Evolutionary conservation across 2,113 vertebrate genomes (phyloP).

Genomic region (Corydoras sp.): DNA sequence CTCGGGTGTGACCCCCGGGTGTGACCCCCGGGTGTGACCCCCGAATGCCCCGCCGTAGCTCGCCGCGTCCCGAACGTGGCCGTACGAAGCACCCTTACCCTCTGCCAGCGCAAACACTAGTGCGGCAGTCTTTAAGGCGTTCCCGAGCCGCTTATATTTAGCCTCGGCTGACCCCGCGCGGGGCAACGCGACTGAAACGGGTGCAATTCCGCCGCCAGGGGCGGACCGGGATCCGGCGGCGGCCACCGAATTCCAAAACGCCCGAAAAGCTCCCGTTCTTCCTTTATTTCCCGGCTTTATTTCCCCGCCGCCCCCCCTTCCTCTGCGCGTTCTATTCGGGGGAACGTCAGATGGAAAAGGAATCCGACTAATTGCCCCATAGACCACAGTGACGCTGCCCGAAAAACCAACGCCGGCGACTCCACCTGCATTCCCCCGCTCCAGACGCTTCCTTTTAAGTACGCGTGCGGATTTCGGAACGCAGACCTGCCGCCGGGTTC

Average conservation of each 20-base stretch:
- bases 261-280: not conserved
- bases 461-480: not conserved
- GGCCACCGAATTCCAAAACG: slow-evolving; percentile 30
- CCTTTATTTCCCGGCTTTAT: too few relatives aligned
- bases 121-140: slow-evolving; percentile 12
- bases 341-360: slow-evolving; percentile 16
- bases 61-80: not conserved
- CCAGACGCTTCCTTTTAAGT: not conserved
- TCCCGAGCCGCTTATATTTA: slow-evolving; percentile 14
- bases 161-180: not conserved
- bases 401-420: slow-evolving; percentile 3
- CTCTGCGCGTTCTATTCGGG: slow-evolving; percentile 10
- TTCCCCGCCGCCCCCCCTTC: not conserved
- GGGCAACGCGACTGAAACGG: slow-evolving; percentile 6
- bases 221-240: slow-evolving; percentile 2
- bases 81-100: not conserved
- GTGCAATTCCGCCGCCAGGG: slow-evolving; percentile 35
- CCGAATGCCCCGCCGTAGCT: not conserved
- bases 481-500: slow-evolving; percentile 6
- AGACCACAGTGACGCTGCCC: not conserved
- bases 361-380: not conserved
- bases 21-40: slow-evolving; percentile 34
- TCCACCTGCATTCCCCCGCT: not conserved
- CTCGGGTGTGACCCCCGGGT: slow-evolving; percentile 25
- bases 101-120: slow-evolving; percentile 31